Evolutionary conservation across 2,797 vertebrate genomes (phyloP).

Genomic region (Melanotaenia boesemani): DNA sequence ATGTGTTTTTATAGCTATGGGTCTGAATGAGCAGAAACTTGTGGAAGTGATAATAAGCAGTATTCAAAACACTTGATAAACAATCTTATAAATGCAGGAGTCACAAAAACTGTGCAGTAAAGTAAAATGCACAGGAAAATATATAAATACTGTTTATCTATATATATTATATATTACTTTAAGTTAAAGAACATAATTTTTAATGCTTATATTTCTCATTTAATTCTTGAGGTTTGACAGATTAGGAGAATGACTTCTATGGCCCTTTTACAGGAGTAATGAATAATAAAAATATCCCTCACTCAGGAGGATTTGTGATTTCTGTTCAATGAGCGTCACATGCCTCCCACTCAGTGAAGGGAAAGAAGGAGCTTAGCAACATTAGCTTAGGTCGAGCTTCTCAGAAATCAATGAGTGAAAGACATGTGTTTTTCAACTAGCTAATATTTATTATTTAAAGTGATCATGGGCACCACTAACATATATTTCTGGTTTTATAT

Average conservation of each 20-base stretch:
- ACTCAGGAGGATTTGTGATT: conserved; percentile 62
- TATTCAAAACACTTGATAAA: background rate
- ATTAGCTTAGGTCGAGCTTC: conserved; percentile 64
- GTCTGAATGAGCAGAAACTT: conserved; percentile 18
- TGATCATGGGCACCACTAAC: background rate
- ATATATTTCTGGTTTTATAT: conserved; percentile 3
- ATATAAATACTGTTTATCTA: background rate
- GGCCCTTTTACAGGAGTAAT: conserved; percentile 24
- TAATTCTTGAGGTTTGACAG: background rate
- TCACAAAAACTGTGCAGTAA: background rate
- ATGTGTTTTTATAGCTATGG: conserved; percentile 14
- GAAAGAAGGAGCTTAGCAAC: conserved; percentile 76
- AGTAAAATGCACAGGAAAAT: background rate
- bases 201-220: background rate
- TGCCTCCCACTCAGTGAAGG: conserved; percentile 64
- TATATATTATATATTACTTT: background rate
- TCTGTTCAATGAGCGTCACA: conserved; percentile 64
- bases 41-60: background rate
- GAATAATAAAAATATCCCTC: conserved; percentile 52
- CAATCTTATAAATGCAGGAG: no score
- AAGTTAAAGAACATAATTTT: background rate
- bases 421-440: conserved; percentile 43
- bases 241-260: background rate
- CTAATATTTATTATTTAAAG: conserved; percentile 29
- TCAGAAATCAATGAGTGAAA: conserved; percentile 60